These are phyloP conservation scores for Ormyrus thymus DNA, from an alignment of 2,888 invertebrate genomes.

Conservation along the genomic window DNA sequence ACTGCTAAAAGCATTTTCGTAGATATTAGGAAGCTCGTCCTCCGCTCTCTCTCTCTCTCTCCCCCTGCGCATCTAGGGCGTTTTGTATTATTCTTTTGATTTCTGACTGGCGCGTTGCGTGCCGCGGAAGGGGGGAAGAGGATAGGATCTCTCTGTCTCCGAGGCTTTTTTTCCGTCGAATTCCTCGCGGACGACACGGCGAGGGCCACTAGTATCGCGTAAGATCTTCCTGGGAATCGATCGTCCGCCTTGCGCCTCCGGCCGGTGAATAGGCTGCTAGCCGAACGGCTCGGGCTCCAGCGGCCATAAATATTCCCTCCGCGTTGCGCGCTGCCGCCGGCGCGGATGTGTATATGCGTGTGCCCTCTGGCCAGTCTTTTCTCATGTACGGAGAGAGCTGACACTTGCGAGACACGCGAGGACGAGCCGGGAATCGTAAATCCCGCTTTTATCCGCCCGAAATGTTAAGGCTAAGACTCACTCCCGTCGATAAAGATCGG, in stretches of 20 bases:
- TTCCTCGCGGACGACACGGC: constrained; percentile 54
- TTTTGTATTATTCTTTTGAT: constrained; percentile 35
- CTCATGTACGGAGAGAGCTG: constrained; percentile 55
- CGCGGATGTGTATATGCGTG: constrained; percentile 6
- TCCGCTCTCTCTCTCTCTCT: too few species aligned
- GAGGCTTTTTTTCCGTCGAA: constrained; percentile 44
- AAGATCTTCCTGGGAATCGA: constrained; percentile 60
- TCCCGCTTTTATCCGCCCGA: constrained; percentile 54
- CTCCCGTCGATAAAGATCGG: constrained; percentile 45
- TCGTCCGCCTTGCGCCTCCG: constrained; percentile 48
- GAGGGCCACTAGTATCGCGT: constrained; percentile 56
- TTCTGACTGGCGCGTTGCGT: constrained; percentile 30
- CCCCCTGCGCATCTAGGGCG: background rate
- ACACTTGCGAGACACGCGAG: constrained; percentile 58
- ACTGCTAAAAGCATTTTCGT: constrained; percentile 68
- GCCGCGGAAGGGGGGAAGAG: constrained; percentile 26
- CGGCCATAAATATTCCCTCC: constrained; percentile 55
- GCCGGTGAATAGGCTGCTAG: constrained; percentile 22
- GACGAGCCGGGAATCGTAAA: constrained; percentile 57
- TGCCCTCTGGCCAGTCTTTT: constrained; percentile 53
- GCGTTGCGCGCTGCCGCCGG: constrained; percentile 50
- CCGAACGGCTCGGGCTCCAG: constrained; percentile 47
- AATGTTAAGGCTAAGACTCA: constrained; percentile 32
- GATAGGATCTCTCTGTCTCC: constrained; percentile 30
- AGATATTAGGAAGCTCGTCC: constrained; percentile 59